Conservation (phyloP, 2,888 invertebrate genomes). For the Gastracanthus pulcherrimus region DNA sequence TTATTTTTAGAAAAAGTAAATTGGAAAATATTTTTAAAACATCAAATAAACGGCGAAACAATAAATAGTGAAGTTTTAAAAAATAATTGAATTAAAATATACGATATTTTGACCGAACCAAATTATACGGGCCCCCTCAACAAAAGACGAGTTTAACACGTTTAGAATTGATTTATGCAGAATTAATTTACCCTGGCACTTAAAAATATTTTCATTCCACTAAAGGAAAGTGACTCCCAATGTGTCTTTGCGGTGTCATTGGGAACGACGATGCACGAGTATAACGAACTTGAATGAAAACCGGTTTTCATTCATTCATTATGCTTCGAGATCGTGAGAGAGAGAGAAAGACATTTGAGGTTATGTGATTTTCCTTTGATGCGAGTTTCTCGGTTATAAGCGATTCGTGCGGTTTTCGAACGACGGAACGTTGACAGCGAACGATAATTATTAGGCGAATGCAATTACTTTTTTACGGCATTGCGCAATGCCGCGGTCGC, state of each 20-base stretch:
- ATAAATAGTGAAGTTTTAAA: too few relatives aligned
- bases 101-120: too few relatives aligned
- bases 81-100: too few relatives aligned
- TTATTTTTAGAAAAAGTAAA: too few relatives aligned
- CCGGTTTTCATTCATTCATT: slow-evolving; percentile 34
- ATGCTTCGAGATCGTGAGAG: not conserved
- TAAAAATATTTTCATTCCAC: not conserved
- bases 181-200: too few relatives aligned
- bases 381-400: not conserved
- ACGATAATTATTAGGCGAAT: not conserved
- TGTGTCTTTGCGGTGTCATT: not conserved
- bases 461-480: not conserved
- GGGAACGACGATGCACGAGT: not conserved
- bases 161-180: too few relatives aligned
- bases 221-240: not conserved
- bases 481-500: not conserved
- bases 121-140: too few relatives aligned
- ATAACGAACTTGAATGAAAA: slow-evolving; percentile 13
- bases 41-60: too few relatives aligned
- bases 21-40: too few relatives aligned
- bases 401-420: slow-evolving; percentile 14
- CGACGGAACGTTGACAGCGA: not conserved
- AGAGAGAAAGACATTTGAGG: not conserved
- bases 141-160: too few relatives aligned
- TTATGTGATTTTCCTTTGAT: slow-evolving; percentile 14